Base-by-base conservation (phyloP, 2,888 invertebrate genomes). In the Aphodius sticticus region DNA sequence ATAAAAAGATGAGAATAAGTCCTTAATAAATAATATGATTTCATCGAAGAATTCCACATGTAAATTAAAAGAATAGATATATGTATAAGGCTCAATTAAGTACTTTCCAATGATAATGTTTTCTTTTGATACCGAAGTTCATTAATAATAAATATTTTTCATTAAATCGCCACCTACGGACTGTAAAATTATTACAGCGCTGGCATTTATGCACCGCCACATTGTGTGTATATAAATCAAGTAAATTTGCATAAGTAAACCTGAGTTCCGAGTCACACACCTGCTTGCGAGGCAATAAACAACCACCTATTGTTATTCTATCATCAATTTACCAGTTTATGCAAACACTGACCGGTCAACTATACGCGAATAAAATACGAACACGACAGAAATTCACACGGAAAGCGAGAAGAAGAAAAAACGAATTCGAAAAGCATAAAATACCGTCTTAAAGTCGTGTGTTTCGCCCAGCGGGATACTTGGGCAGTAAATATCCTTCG, bases 401-500 rank as follows among this genome's bases (percentile, higher is more conserved):
- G 53, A 53, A 53, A 53, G 12, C 53, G 53, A 53, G 9, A 53
- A 53, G 1, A 53, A 53, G 9, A 53, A 53, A 53, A 53, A 53
- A 53, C 53, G 26, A 26, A 26, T 3, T 26, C 26, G 3, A 26
- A 26, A 53, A 53, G 53, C 53, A 53, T 53, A 53, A 53, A 9
- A 53, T 53, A 53, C 53, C 53, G 53, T 53, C 12, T 53, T 53
- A 53, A 5, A 53, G 53, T 5, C 53, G 53, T 53, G 53, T 53
- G 53, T 53, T 53, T 53, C 53, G 53, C 53, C 12, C 53, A 53
- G 53, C 53, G 12, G 53, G 53, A 53, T 77, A 38, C 70, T 14
- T 6, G 15, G 38, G 9, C 37, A 14, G 36, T 77, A 77, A 77
- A 77, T 69, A 38, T 70, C 37, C 35, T 69, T 36, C 15, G 38